Base-by-base conservation (phyloP, 2,888 invertebrate species). In the Tetranychus truncatus region DNA sequence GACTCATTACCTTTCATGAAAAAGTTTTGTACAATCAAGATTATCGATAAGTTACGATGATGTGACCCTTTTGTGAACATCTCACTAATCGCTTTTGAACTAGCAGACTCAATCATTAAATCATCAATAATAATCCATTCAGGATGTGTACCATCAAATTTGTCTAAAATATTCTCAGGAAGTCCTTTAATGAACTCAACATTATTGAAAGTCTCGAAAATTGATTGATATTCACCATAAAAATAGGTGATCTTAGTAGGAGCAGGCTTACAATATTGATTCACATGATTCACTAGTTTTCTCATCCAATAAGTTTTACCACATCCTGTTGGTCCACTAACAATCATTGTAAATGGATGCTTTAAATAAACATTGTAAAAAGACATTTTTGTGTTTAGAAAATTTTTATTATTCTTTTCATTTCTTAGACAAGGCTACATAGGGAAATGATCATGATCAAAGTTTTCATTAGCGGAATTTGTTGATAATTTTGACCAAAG, bases 11-110 rank as follows among this genome's bases (percentile, higher is more conserved):
- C 69, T 69, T 69, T 20, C 11, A 24, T 11, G n/a, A 69, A 69
- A 15, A 69, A 24, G 8, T 69, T 69, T 24, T 69, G 69, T 15
- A 69, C 69, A 69, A 69, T 69, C 11, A 69, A 69, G 9, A 69
- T 24, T 11, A 69, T n/a, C 2, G 69, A 69, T 24, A 69, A 69
- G 7, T 24, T 24, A 2, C 21, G 69, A 24, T 69, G 69, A 69
- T 69, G 69, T n/a, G 69, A 69, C 2, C 69, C 69, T 69, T 11
- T 69, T 15, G 69, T 69, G 3, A 69, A 69, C 9, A 69, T 9
- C n/a, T 69, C 55, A 6, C 55, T 55, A 6, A 55, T 55, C 1
- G 15, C 15, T 7, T 55, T 55, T 15, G 55, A 55, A 8, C 15
- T 55, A 55, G 55, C 9, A 6, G 55, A 55, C 6, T 55, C 55